Base-by-base conservation (phyloP, 2,797 vertebrate genomes). In the Perodicticus potto region DNA sequence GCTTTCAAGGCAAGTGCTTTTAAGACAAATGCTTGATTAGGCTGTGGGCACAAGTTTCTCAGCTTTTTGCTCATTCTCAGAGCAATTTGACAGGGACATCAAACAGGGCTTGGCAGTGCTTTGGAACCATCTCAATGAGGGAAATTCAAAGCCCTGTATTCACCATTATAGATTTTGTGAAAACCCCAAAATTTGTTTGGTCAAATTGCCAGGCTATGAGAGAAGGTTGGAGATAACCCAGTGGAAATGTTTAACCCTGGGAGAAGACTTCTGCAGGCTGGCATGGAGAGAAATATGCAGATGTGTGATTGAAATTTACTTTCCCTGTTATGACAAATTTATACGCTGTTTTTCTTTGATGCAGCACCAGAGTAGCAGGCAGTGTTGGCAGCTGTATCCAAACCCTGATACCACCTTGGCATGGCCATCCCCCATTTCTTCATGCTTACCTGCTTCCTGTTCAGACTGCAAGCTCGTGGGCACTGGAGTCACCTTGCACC, bases 1-100 rank as follows among this genome's bases (percentile, higher is more conserved):
- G 32, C 43, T 57, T 92, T 87, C 95, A 94, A 85, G 76, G 70
- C 37, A 37, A 86, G 57, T 27, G 34, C 27, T 87, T 93, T 84
- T 10, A 73, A 90, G 70, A 70, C 16, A 27, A 59, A 65, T 22
- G 78, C 87, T 76, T 88, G 77, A 25, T 22, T 40, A 25, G 65
- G 37, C 45, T 89, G 72, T 9, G 22, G 81, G 43, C 1, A 1
- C 72, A 37, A 16, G 40, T 69, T 84, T 81, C 80, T 45, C 0
- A 0, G 11, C 10, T n/a, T n/a, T 70, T 37, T 16, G 23, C 81
- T 59, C n/a, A 27, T 53, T 85, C 16, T 81, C 23, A 13, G 82
- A 63, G 43, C 32, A 34, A n/a, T 53, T 23, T 81, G 65, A 49
- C 63, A 32, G 14, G 43, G 65, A 80, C 53, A 13, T 6, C 27